Evolutionary conservation across 2,113 vertebrate genomes (phyloP).

Genomic region (Onychostruthus taczanowskii): DNA sequence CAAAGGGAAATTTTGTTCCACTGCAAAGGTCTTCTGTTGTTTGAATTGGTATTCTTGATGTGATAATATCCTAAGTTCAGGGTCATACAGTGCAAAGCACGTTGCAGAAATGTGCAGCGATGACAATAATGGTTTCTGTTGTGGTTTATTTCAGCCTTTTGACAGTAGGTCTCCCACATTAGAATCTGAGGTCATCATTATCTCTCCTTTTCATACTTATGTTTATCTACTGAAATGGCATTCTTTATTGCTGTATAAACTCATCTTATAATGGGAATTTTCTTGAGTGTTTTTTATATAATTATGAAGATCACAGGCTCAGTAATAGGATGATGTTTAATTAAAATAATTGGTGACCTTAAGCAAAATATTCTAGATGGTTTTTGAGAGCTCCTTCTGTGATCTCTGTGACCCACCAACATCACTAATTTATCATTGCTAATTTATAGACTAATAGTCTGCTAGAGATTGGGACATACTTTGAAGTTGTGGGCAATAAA

Average conservation of each 20-base stretch:
- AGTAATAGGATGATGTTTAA: neutral
- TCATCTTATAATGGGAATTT: neutral
- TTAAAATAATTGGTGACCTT: neutral
- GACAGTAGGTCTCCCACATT: neutral
- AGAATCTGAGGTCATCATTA: neutral
- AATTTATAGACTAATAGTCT: neutral
- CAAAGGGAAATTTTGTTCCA: slow-evolving; percentile 34
- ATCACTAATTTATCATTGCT: neutral
- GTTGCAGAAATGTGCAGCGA: slow-evolving; percentile 7
- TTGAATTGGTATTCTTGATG: neutral
- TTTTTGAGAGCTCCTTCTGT: neutral
- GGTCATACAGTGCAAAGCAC: neutral
- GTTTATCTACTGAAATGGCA: neutral
- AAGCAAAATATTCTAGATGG: neutral
- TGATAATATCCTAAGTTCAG: neutral
- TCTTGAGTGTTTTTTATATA: neutral
- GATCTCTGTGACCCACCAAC: neutral
- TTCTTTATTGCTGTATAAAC: neutral
- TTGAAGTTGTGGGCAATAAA: neutral
- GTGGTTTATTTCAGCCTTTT: neutral
- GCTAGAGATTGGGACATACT: neutral
- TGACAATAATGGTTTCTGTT: neutral
- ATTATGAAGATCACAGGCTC: neutral
- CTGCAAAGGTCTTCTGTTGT: neutral
- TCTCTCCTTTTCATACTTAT: neutral